A percentile compares a stretch with the other conserved stretches of the same genome.
phyloP scores from a whole-genome alignment of 2,888 invertebrate species.

The Abscondita cerata region DNA sequence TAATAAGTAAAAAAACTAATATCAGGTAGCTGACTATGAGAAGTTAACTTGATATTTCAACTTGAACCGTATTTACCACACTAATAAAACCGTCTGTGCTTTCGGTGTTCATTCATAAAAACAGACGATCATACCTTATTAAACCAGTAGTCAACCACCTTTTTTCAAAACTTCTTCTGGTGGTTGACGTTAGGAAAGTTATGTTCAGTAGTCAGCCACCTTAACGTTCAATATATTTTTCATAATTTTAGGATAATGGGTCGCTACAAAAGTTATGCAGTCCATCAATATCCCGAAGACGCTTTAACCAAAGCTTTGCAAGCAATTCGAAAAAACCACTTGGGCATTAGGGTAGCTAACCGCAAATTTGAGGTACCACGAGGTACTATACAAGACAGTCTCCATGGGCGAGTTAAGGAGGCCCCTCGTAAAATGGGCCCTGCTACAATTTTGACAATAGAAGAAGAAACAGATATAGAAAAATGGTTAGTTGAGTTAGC shows the following conservation, averaged over 20 bases:
- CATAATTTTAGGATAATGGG: no score
- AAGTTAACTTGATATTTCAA: neutral
- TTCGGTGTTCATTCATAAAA: no score
- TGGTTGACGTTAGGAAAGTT: no score
- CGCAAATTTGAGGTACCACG: slow-evolving; percentile 8
- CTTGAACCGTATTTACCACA: no score
- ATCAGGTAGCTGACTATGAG: neutral
- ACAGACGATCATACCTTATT: no score
- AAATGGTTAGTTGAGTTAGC: slow-evolving; percentile 42
- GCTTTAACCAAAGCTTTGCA: neutral
- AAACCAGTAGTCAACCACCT: no score
- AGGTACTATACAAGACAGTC: slow-evolving; percentile 20
- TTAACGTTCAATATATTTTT: no score
- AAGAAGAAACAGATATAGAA: slow-evolving; percentile 39
- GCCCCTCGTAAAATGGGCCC: slow-evolving; percentile 38
- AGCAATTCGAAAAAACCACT: neutral
- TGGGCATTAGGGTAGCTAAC: slow-evolving; percentile 7
- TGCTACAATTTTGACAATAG: slow-evolving; percentile 35
- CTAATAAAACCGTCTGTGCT: no score
- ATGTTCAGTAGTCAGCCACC: no score
- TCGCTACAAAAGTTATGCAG: no score
- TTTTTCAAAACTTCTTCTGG: no score
- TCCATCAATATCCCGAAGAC: neutral
- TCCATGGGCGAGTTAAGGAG: slow-evolving; percentile 33
- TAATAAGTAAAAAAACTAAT: no score